These are phyloP conservation scores for Ectemnius cavifrons DNA, from an alignment of 2,888 invertebrate genomes.

Conservation along the genomic window DNA sequence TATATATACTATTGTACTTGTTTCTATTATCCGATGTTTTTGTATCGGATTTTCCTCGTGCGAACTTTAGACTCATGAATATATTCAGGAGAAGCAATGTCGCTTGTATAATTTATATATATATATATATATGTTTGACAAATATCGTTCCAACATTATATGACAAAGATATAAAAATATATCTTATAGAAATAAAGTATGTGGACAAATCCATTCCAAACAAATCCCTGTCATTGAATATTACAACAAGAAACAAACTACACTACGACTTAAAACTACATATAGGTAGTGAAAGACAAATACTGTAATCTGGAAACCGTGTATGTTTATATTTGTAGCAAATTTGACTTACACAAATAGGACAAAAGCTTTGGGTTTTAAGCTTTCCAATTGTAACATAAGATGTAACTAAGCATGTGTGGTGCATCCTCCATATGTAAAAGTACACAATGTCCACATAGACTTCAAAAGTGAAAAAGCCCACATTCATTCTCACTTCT, in stretches of 20 bases:
- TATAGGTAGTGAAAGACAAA: constrained; percentile 23
- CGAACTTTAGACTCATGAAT: too few relatives aligned
- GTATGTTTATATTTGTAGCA: constrained; percentile 69
- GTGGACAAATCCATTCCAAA: too few relatives aligned
- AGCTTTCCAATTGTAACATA: constrained; percentile 54
- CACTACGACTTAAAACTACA: too few relatives aligned
- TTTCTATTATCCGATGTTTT: constrained; percentile 12
- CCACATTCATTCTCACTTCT: constrained; percentile 55
- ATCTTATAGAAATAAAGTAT: too few relatives aligned
- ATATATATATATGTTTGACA: too few relatives aligned
- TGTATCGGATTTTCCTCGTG: background rate
- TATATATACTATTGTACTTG: constrained; percentile 9
- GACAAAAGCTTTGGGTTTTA: constrained; percentile 59
- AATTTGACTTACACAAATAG: constrained; percentile 67
- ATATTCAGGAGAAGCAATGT: too few relatives aligned
- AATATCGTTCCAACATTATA: too few relatives aligned
- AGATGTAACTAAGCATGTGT: constrained; percentile 56
- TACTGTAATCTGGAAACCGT: constrained; percentile 39
- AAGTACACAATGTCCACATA: constrained; percentile 55
- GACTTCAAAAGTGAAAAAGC: constrained; percentile 52
- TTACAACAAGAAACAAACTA: too few relatives aligned
- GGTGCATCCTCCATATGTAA: constrained; percentile 54
- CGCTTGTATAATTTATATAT: too few relatives aligned
- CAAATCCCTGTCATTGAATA: too few relatives aligned
- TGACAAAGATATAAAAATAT: too few relatives aligned